Conservation (phyloP, 2,113 vertebrate species). For the Cavia aperea region DNA sequence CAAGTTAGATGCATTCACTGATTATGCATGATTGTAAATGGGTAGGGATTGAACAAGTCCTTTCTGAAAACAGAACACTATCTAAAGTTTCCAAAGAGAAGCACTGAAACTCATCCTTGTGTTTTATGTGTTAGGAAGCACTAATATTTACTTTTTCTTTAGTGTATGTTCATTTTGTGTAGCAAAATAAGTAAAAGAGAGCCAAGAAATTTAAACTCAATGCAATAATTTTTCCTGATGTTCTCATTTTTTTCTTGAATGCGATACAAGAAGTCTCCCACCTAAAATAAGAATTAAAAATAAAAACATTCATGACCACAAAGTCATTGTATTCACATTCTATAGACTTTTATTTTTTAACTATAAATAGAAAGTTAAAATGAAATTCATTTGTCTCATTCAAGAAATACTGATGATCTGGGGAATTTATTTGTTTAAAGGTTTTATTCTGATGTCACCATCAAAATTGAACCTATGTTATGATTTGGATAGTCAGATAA, state of each 20-base stretch:
- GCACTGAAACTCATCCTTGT: neutral
- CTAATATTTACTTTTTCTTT: neutral
- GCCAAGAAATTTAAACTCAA: neutral
- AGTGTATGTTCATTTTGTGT: neutral
- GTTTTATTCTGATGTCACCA: neutral
- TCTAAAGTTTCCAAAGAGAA: neutral
- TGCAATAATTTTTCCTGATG: neutral
- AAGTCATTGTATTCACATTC: neutral
- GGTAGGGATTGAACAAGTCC: neutral
- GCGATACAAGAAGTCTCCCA: neutral
- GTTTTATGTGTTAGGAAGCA: neutral
- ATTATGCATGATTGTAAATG: neutral
- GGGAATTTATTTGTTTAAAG: neutral
- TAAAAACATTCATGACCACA: neutral
- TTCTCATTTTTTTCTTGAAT: neutral
- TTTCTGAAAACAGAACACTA: neutral
- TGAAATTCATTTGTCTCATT: neutral
- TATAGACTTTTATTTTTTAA: constrained; percentile 23
- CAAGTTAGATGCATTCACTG: neutral
- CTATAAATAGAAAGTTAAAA: neutral
- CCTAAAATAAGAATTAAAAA: neutral
- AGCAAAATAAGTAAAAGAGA: neutral
- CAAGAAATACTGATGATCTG: neutral
- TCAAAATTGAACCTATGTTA: neutral
- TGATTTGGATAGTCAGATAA: neutral